Conservation (phyloP, 2,797 vertebrate species). For the Vespertilio murinus region DNA sequence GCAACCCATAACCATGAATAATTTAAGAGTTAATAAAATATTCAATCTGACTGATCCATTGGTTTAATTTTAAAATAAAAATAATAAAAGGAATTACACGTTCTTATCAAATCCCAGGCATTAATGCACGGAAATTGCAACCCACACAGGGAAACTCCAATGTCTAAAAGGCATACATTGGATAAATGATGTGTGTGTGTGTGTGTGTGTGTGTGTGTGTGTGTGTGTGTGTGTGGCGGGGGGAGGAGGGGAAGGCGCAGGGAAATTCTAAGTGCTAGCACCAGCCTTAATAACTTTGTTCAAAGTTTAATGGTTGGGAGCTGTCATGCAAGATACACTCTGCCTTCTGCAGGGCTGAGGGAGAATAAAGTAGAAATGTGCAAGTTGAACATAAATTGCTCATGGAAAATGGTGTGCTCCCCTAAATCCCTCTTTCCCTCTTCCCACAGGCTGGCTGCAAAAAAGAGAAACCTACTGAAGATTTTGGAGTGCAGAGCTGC, state of each 20-base stretch:
- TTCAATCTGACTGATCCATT: conserved; percentile 82
- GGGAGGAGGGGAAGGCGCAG: fast-evolving
- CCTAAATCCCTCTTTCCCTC: neutral
- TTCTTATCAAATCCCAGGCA: conserved; percentile 58
- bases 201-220: neutral
- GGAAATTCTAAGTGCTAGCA: neutral
- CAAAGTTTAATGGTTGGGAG: conserved; percentile 65
- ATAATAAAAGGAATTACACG: conserved; percentile 22
- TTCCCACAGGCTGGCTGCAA: neutral
- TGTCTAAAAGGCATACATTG: neutral
- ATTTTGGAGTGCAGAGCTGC: neutral
- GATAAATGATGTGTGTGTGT: neutral
- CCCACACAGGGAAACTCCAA: conserved; percentile 25
- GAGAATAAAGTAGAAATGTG: neutral
- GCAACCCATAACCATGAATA: conserved; percentile 81
- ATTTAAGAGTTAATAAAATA: conserved; percentile 86
- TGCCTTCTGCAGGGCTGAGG: neutral
- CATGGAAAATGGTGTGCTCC: neutral
- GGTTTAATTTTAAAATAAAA: conserved; percentile 81
- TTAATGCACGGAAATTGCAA: conserved; percentile 52
- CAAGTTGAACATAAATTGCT: conserved; percentile 12
- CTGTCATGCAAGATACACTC: neutral
- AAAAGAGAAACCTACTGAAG: neutral
- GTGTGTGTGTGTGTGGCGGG: too few species aligned
- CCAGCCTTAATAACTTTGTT: neutral